Evolutionary conservation across 1,140 invertebrate species (phyloP), one percentile per base, ranked within the genome.

Genomic region (Drosophila ficusphila): DNA sequence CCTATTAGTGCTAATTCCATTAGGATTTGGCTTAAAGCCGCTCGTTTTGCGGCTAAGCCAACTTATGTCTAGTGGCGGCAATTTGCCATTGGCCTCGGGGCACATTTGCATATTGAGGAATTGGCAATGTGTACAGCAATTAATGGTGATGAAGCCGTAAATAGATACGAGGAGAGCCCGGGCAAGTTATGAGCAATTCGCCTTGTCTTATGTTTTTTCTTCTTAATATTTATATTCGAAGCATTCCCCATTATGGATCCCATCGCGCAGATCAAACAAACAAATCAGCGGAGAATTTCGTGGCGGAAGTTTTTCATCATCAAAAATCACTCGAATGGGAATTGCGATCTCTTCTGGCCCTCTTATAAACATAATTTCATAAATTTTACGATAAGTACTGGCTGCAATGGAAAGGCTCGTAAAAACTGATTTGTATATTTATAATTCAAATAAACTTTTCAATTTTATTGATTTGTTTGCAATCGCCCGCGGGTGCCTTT

Each of bases 401-500:
- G 46, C 3, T 41, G 48, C 38, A 57, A 34, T 60, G 69, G 46
- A 52, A 27, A 21, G 44, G 62, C 53, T 60, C 67, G 65, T 81
- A 67, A 81, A 86, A 86, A 67, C 57, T 81, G 72, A 88, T 85
- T 85, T 86, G 82, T 86, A 81, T 86, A 81, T 86, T 86, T 86
- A 81, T 88, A 61, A 62, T 60, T 76, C 48, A 53, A 81, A 88
- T 86, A 86, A 86, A 86, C 73, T 81, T 86, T 73, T 68, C 53
- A 49, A 73, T 76, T 86, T 86, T 86, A 86, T 86, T 86, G 72
- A 74, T 88, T 86, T 83, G 79, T 69, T 86, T 86, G 79, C 41
- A 58, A 69, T 68, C 27, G 39, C 23, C 23, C 7, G 4, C 41
- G 16, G 75, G 71, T 54, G 47, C 65, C 42, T 64, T 27, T 62